phyloP scores from a whole-genome alignment of 1,140 invertebrate species.

The Sitobion miscanthi region DNA sequence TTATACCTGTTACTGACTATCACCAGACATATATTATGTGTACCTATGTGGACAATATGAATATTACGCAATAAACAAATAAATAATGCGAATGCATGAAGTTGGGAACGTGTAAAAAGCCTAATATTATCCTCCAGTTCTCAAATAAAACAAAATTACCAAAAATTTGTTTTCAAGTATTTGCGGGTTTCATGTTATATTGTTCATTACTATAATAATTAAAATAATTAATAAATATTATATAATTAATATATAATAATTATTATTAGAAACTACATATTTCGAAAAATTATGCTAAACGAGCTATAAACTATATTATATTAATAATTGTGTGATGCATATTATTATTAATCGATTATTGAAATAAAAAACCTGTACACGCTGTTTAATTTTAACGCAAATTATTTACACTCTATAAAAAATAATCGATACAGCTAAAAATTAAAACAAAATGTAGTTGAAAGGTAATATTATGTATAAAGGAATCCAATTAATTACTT shows the following conservation, averaged over 20 bases:
- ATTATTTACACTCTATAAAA: background rate
- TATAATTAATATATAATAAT: too few species aligned
- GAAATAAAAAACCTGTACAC: background rate
- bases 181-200: background rate
- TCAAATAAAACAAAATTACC: too few species aligned
- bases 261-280: too few species aligned
- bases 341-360: background rate
- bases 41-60: too few species aligned
- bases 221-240: too few species aligned
- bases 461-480: background rate
- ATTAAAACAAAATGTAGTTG: background rate
- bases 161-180: background rate
- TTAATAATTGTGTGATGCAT: background rate
- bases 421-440: background rate
- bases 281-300: too few species aligned
- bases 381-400: background rate
- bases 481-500: background rate
- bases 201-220: too few species aligned
- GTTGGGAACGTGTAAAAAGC: too few species aligned
- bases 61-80: too few species aligned
- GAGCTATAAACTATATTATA: background rate
- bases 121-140: background rate
- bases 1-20: too few species aligned
- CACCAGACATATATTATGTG: too few species aligned
- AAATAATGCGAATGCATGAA: too few species aligned